phyloP scores from a whole-genome alignment of 2,888 invertebrate genomes.

The Ophion ventricosus region DNA sequence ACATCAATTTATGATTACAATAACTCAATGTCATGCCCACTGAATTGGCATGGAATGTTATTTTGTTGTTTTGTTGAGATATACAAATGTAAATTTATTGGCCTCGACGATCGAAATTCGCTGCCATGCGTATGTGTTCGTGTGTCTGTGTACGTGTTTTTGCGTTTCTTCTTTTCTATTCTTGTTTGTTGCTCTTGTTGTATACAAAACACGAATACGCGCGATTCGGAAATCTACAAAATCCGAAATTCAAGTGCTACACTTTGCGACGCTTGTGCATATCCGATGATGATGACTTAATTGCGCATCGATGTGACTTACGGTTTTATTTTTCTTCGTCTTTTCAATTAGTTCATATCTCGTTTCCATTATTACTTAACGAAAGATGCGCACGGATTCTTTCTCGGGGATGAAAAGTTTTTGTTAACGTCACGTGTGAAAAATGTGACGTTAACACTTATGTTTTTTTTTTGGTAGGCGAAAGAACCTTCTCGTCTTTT shows the following conservation, averaged over 20 bases:
- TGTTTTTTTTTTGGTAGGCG: conserved; percentile 33
- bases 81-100: conserved; percentile 60
- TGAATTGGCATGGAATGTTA: conserved; percentile 57
- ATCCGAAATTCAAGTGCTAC: conserved; percentile 48
- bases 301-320: conserved; percentile 41
- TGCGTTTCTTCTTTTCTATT: neutral
- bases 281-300: conserved; percentile 45
- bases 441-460: conserved; percentile 44
- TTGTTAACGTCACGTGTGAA: too few relatives aligned
- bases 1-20: conserved; percentile 69
- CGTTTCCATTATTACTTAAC: conserved; percentile 25
- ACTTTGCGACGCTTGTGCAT: conserved; percentile 57
- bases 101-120: conserved; percentile 38
- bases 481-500: conserved; percentile 42
- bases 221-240: conserved; percentile 57
- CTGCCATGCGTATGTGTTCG: conserved; percentile 32
- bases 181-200: neutral
- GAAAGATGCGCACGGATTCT: conserved; percentile 54
- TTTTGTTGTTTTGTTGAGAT: conserved; percentile 28
- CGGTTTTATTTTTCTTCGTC: conserved; percentile 20
- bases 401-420: conserved; percentile 40
- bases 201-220: conserved; percentile 63
- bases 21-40: conserved; percentile 64
- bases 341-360: neutral
- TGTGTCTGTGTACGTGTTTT: conserved; percentile 16